Percentiles rank a stretch among this genome's conserved stretches.
Evolutionary conservation across 2,888 invertebrate genomes (phyloP).

Genomic region (Melinaea menophilus): DNA sequence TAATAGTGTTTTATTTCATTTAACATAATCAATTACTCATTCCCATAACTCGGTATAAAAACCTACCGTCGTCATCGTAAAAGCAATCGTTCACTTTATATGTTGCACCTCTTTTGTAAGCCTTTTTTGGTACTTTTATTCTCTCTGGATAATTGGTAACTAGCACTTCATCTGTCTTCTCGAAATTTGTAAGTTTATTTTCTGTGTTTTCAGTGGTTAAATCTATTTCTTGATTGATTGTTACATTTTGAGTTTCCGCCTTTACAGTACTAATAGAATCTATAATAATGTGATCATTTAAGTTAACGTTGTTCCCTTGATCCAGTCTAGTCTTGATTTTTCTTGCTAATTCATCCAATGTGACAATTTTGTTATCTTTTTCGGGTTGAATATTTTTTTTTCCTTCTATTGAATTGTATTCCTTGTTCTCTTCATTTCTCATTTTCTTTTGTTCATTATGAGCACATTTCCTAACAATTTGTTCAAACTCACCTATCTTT

Average conservation of each 20-base stretch:
- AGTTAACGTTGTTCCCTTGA: slow-evolving; percentile 49
- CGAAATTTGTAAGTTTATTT: slow-evolving; percentile 41
- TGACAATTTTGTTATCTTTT: slow-evolving; percentile 45
- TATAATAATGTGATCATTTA: slow-evolving; percentile 58
- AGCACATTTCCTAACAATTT: slow-evolving; percentile 69
- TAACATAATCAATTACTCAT: slow-evolving; percentile 55
- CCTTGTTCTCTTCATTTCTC: slow-evolving; percentile 18
- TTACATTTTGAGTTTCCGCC: slow-evolving; percentile 27
- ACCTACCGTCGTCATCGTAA: slow-evolving; percentile 88
- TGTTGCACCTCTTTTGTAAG: slow-evolving; percentile 79
- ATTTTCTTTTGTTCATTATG: slow-evolving; percentile 38
- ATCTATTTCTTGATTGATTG: slow-evolving; percentile 46
- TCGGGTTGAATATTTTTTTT: slow-evolving; percentile 29
- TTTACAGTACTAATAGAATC: slow-evolving; percentile 40
- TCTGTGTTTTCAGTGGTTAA: slow-evolving; percentile 35
- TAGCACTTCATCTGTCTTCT: slow-evolving; percentile 41
- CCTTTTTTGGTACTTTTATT: slow-evolving; percentile 83
- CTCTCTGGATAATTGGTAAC: slow-evolving; percentile 74
- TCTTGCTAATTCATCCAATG: slow-evolving; percentile 59
- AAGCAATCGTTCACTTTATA: slow-evolving; percentile 88
- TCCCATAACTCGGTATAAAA: slow-evolving; percentile 88
- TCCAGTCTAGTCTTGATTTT: slow-evolving; percentile 57
- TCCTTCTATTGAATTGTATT: slow-evolving; percentile 20
- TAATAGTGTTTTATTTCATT: slow-evolving; percentile 29
- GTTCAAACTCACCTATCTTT: slow-evolving; percentile 67